phyloP scores from a whole-genome alignment of 2,888 invertebrate genomes.

The Eurytoma adleriae region DNA sequence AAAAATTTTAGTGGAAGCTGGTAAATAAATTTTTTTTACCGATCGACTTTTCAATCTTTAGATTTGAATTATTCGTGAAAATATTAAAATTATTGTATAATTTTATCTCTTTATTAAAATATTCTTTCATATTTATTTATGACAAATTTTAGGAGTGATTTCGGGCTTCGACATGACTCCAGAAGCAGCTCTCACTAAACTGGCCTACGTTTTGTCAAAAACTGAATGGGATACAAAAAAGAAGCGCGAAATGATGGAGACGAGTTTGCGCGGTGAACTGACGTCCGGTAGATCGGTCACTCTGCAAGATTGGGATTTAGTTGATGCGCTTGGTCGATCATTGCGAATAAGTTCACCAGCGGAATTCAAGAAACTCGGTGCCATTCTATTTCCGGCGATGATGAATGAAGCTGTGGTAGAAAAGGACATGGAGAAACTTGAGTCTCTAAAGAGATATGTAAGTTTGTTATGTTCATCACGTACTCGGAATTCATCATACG shows the following conservation, averaged over 20 bases:
- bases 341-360: constrained; percentile 78
- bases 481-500: background rate
- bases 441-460: constrained; percentile 74
- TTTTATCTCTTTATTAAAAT: background rate
- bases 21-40: constrained; percentile 58
- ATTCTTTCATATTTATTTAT: constrained; percentile 1
- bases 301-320: constrained; percentile 77
- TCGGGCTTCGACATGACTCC: constrained; percentile 94
- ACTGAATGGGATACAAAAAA: constrained; percentile 81
- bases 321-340: constrained; percentile 80
- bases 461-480: constrained; percentile 55
- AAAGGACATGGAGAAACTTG: constrained; percentile 78
- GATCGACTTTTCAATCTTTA: background rate
- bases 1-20: constrained; percentile 74
- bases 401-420: constrained; percentile 81
- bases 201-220: constrained; percentile 92
- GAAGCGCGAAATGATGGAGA: constrained; percentile 86
- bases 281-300: constrained; percentile 76
- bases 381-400: constrained; percentile 84
- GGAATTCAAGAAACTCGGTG: constrained; percentile 78
- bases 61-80: background rate
- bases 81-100: background rate
- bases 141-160: constrained; percentile 81
- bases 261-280: constrained; percentile 89
- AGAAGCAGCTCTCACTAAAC: constrained; percentile 94